phyloP scores from a whole-genome alignment of 2,113 vertebrate species.

The Calypte anna region DNA sequence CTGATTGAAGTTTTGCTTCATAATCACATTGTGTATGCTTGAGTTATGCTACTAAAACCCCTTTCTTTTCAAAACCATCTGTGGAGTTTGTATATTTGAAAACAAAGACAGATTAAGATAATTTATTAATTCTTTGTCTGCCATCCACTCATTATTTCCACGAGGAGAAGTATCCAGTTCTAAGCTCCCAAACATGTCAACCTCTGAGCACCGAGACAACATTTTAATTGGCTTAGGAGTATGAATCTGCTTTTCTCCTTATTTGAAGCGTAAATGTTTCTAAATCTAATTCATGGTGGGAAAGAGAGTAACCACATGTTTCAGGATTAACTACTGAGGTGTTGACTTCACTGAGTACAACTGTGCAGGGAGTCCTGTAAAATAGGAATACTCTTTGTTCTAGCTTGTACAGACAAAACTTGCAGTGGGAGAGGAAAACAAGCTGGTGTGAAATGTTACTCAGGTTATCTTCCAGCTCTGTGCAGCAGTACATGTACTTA shows the following conservation, averaged over 20 bases:
- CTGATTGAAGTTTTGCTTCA: constrained; percentile 23
- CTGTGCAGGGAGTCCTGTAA: constrained; percentile 5
- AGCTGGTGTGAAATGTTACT: constrained; percentile 14
- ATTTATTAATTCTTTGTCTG: constrained; percentile 62
- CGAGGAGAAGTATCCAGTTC: constrained; percentile 32
- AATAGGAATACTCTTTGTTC: background rate
- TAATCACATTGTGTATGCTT: constrained; percentile 46
- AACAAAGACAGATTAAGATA: constrained; percentile 65
- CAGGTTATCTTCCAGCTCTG: background rate
- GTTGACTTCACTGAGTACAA: background rate
- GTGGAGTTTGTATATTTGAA: constrained; percentile 47
- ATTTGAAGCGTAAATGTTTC: background rate
- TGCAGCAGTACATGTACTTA: background rate
- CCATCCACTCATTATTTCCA: constrained; percentile 55
- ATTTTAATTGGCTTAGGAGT: constrained; percentile 65
- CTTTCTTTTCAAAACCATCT: constrained; percentile 58
- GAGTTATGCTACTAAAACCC: constrained; percentile 38
- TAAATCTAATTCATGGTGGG: constrained; percentile 31
- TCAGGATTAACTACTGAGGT: background rate
- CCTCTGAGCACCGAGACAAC: constrained; percentile 34
- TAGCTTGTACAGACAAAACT: background rate
- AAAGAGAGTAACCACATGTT: background rate
- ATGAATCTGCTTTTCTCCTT: constrained; percentile 11
- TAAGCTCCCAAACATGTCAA: constrained; percentile 46
- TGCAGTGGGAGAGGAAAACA: background rate